Evolutionary conservation across 23 tunicate species (phyloP), one percentile per base, ranked within the genome.

Genomic region (Ascidia mentula): DNA sequence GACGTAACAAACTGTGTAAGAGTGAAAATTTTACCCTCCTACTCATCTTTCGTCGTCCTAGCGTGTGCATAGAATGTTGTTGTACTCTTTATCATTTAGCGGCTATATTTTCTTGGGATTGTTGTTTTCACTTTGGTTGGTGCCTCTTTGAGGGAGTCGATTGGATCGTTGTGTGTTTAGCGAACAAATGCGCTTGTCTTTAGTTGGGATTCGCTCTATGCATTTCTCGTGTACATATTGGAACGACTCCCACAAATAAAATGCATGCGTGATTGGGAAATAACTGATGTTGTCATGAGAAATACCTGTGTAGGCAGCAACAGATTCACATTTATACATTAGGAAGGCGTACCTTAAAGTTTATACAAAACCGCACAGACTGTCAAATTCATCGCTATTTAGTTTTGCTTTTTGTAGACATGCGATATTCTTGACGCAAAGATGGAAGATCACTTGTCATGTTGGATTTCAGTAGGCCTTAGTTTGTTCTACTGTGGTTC

Each of bases 1-100:
- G 65, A 53, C 65, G 65, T 53, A 53, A 53, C 65, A 53, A 53
- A 53, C 65, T 53, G 65, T 53, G 65, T 53, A 53, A n/a, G 65
- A 20, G 65, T 53, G 65, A 53, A 26, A n/a, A 28, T 53, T 53
- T 53, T 53, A 53, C 65, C 65, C n/a, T n/a, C n/a, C n/a, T n/a
- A n/a, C n/a, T n/a, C n/a, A n/a, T n/a, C n/a, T n/a, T n/a, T n/a
- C n/a, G n/a, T n/a, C n/a, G n/a, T n/a, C n/a, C n/a, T 26, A 26
- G 65, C 24, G 65, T 53, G 65, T 53, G 65, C 65, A 3, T 1
- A 53, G 22, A 53, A 28, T 53, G 1, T 20, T 53, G 24, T 20
- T 53, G 24, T 53, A 53, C n/a, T n/a, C n/a, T n/a, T 5, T 28
- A 53, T 5, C 13, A 9, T 53, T 53, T 53, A 53, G 65, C 13